Conservation (phyloP, 1,140 invertebrate genomes). For the Euwallacea similis region DNA sequence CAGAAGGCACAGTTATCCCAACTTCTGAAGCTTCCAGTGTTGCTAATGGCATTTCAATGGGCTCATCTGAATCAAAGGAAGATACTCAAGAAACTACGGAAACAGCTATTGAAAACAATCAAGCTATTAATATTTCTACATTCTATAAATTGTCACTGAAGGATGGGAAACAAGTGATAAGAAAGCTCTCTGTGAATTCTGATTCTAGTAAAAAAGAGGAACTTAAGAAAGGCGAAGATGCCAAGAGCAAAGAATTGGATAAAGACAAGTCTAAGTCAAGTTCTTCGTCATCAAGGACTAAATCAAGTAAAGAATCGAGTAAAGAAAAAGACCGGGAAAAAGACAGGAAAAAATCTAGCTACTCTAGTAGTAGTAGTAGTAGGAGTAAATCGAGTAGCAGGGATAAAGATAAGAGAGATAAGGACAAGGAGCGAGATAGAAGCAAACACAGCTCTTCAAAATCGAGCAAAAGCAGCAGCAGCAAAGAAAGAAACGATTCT, state of each 20-base stretch:
- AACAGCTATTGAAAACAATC: conserved; percentile 36
- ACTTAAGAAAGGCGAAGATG: conserved; percentile 7
- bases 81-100: conserved; percentile 21
- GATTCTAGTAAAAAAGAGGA: conserved; percentile 27
- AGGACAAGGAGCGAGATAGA: conserved; percentile 50
- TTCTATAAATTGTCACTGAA: conserved; percentile 71
- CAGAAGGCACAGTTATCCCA: background rate
- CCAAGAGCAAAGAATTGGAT: conserved; percentile 34
- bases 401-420: conserved; percentile 50
- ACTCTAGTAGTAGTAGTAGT: conserved; percentile 41
- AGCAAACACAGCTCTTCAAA: conserved; percentile 39
- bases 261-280: conserved; percentile 43
- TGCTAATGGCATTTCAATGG: background rate
- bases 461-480: conserved; percentile 32
- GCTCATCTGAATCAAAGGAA: background rate
- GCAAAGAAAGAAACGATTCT: background rate
- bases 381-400: conserved; percentile 50
- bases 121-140: conserved; percentile 47
- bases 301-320: conserved; percentile 41
- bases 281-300: conserved; percentile 45
- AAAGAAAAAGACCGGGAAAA: conserved; percentile 42
- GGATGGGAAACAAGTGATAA: conserved; percentile 73
- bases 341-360: conserved; percentile 50
- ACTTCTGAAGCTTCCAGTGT: background rate
- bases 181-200: conserved; percentile 59